Evolutionary conservation across 2,113 vertebrate genomes (phyloP).

Genomic region (Ceyx margarethae): DNA sequence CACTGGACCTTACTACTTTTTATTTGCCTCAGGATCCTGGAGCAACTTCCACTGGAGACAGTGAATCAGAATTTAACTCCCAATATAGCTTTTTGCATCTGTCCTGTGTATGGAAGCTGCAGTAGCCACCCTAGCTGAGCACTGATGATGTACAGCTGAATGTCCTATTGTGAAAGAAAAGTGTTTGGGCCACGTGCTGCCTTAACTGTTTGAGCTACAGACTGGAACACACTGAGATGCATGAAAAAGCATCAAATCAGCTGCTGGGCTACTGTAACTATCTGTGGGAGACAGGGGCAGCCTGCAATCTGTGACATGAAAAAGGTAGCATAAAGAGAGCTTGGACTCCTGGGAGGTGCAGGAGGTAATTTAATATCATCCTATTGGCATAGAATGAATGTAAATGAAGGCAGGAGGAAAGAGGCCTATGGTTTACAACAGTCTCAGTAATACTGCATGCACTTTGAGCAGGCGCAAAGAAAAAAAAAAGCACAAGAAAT

Average conservation of each 20-base stretch:
- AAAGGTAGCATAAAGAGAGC: not conserved
- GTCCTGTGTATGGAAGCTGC: rapidly evolving
- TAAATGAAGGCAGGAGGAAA: not conserved
- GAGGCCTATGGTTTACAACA: not conserved
- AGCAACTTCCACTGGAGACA: not conserved
- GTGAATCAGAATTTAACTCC: not conserved
- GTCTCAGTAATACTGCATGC: not conserved
- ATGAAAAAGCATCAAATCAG: not conserved
- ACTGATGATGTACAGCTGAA: rapidly evolving
- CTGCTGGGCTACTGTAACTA: not conserved
- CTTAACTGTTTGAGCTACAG: not conserved
- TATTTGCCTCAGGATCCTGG: not conserved
- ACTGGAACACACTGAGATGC: not conserved
- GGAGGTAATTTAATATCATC: constrained; percentile 47
- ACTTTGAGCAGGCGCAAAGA: constrained; percentile 5
- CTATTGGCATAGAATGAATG: not conserved
- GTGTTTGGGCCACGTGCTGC: rapidly evolving
- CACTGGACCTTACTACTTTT: not conserved
- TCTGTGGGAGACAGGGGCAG: rapidly evolving
- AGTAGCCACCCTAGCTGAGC: not conserved
- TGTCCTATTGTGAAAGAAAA: not conserved
- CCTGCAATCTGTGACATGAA: not conserved
- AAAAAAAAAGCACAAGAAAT: constrained; percentile 4
- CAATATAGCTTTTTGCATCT: not conserved
- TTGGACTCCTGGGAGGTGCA: not conserved